These are phyloP conservation scores for Cyanoramphus novaezelandiae DNA, from an alignment of 2,113 vertebrate genomes.

Conservation along the genomic window DNA sequence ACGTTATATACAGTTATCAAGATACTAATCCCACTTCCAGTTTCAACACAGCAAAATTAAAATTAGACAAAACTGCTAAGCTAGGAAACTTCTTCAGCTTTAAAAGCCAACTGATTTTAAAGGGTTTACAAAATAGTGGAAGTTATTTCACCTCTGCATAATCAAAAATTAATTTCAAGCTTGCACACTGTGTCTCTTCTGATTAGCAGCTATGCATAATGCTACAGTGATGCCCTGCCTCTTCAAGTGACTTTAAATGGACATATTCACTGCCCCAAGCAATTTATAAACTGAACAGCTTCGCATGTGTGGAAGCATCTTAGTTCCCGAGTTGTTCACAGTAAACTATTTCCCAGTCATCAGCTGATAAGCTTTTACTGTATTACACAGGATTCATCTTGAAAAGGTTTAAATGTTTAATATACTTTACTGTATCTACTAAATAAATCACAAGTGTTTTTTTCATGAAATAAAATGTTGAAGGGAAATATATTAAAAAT, in stretches of 20 bases:
- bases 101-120: neutral
- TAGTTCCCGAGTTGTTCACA: neutral
- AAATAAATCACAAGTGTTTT: conserved; percentile 48
- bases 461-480: conserved; percentile 1
- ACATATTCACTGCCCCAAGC: neutral
- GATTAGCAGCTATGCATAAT: neutral
- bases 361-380: conserved; percentile 2
- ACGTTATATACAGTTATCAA: neutral
- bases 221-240: neutral
- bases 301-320: neutral
- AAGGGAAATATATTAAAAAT: conserved; percentile 30
- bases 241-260: neutral
- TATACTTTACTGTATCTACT: neutral
- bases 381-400: conserved; percentile 10
- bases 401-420: conserved; percentile 55
- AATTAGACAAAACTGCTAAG: neutral
- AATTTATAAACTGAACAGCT: neutral
- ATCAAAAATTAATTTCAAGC: neutral
- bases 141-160: neutral
- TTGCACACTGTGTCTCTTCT: neutral
- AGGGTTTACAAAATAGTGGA: neutral
- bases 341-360: neutral
- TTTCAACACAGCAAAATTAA: neutral
- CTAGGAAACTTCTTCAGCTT: neutral
- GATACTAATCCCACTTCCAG: neutral